A percentile compares a stretch with the other conserved stretches of the same genome.
Evolutionary conservation across 2,797 vertebrate genomes (phyloP).

Genomic region (Aphelocoma californica): DNA sequence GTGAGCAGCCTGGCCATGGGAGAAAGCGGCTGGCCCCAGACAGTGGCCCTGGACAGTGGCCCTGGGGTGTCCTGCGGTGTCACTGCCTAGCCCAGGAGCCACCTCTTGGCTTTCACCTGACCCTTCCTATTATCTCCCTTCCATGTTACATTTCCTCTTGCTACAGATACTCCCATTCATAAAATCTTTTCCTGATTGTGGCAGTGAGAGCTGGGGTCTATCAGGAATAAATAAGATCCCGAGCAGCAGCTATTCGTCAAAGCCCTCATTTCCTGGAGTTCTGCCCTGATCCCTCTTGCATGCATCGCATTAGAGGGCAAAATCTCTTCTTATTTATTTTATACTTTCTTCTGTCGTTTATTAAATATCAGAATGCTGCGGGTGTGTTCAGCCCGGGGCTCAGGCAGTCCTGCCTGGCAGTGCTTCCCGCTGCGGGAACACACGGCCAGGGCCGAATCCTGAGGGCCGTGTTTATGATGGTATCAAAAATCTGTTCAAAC

Average conservation of each 20-base stretch:
- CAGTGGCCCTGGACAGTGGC: background rate
- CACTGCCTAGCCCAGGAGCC: slow-evolving; percentile 22
- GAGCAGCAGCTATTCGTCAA: slow-evolving; percentile 64
- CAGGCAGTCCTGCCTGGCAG: slow-evolving; percentile 5
- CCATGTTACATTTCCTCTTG: slow-evolving; percentile 46
- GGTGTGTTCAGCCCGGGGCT: slow-evolving; percentile 25
- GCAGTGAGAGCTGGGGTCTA: slow-evolving; percentile 63
- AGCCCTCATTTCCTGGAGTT: slow-evolving; percentile 58
- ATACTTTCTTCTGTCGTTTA: slow-evolving; percentile 57
- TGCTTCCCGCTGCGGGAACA: background rate
- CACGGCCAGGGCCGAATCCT: slow-evolving; percentile 24
- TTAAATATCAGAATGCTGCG: slow-evolving; percentile 69
- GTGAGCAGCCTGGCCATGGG: background rate
- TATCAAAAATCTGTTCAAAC: slow-evolving; percentile 12
- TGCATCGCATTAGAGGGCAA: slow-evolving; percentile 61
- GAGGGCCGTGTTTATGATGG: background rate
- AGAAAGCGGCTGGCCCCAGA: background rate
- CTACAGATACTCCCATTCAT: slow-evolving; percentile 57
- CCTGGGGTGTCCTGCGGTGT: background rate
- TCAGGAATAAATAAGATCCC: slow-evolving; percentile 57
- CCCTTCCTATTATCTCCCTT: slow-evolving; percentile 54
- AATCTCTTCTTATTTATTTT: slow-evolving; percentile 47
- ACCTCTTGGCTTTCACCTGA: slow-evolving; percentile 51
- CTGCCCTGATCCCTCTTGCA: slow-evolving; percentile 68
- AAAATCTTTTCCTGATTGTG: slow-evolving; percentile 50